These are phyloP conservation scores for Papilio dardanus DNA, from an alignment of 1,140 invertebrate species.

Conservation along the genomic window DNA sequence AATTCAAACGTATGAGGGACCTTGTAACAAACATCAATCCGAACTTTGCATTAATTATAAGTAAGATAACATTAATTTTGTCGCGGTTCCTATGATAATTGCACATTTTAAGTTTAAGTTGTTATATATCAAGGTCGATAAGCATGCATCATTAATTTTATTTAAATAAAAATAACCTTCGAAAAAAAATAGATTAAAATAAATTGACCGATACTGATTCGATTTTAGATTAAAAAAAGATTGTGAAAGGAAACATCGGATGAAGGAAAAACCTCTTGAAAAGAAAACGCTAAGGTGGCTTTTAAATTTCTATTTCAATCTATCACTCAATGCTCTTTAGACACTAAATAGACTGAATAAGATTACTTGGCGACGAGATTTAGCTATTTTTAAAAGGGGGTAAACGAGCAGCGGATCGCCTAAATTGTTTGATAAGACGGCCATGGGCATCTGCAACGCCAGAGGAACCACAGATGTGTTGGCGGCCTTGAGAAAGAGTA, in stretches of 20 bases:
- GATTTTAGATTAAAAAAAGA: constrained; percentile 9
- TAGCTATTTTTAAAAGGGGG: too few relatives aligned
- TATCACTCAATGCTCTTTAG: background rate
- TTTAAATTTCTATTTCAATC: background rate
- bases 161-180: background rate
- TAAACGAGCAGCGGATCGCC: too few relatives aligned
- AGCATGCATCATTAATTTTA: background rate
- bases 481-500: too few relatives aligned
- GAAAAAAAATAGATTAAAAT: background rate
- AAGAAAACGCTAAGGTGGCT: background rate
- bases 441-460: too few relatives aligned
- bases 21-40: too few relatives aligned
- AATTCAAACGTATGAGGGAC: too few relatives aligned
- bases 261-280: background rate
- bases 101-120: background rate
- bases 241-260: background rate
- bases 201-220: constrained; percentile 2
- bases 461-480: too few relatives aligned
- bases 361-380: background rate
- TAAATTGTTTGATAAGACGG: too few relatives aligned
- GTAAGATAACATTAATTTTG: too few relatives aligned
- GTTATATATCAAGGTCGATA: background rate
- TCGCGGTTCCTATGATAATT: too few relatives aligned
- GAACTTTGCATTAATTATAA: too few relatives aligned
- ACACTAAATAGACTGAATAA: background rate